Percentiles rank a stretch among this genome's conserved stretches.
Evolutionary conservation across 2,888 invertebrate genomes (phyloP).

Genomic region (Yponomeuta malinellus): DNA sequence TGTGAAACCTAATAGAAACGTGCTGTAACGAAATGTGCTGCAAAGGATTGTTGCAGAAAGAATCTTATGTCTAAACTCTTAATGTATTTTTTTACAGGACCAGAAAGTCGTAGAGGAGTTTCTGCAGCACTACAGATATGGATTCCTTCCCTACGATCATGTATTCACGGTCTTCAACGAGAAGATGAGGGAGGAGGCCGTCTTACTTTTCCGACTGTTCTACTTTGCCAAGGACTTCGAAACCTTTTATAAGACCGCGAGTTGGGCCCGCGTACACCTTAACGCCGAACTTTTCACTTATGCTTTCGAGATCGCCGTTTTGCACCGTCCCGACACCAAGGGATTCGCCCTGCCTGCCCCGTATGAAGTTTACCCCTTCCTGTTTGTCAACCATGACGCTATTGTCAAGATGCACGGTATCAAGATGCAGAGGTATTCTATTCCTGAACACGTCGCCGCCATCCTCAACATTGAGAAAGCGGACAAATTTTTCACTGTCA

Average conservation of each 20-base stretch:
- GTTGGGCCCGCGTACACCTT: constrained; percentile 72
- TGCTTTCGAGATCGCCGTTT: constrained; percentile 74
- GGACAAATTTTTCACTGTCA: constrained; percentile 59
- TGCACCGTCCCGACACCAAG: constrained; percentile 75
- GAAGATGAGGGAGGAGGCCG: constrained; percentile 61
- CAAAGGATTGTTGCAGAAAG: no score
- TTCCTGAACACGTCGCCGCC: constrained; percentile 41
- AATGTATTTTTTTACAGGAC: constrained; percentile 41
- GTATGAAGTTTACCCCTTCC: constrained; percentile 80
- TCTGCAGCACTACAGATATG: constrained; percentile 48
- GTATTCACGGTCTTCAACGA: constrained; percentile 71
- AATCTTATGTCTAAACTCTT: background rate
- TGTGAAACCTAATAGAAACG: no score
- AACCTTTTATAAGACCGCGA: constrained; percentile 76
- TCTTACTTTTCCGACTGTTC: constrained; percentile 73
- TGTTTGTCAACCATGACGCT: constrained; percentile 77
- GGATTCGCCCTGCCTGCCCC: constrained; percentile 78
- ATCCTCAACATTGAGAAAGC: constrained; percentile 55
- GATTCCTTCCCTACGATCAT: constrained; percentile 63
- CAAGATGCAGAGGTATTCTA: constrained; percentile 53
- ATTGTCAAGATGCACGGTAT: constrained; percentile 57
- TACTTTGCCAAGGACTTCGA: constrained; percentile 77
- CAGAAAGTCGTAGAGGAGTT: constrained; percentile 61
- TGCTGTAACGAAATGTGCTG: no score
- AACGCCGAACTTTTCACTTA: constrained; percentile 80